Conservation (phyloP, 2,113 vertebrate genomes). For the Eclectus roratus region DNA sequence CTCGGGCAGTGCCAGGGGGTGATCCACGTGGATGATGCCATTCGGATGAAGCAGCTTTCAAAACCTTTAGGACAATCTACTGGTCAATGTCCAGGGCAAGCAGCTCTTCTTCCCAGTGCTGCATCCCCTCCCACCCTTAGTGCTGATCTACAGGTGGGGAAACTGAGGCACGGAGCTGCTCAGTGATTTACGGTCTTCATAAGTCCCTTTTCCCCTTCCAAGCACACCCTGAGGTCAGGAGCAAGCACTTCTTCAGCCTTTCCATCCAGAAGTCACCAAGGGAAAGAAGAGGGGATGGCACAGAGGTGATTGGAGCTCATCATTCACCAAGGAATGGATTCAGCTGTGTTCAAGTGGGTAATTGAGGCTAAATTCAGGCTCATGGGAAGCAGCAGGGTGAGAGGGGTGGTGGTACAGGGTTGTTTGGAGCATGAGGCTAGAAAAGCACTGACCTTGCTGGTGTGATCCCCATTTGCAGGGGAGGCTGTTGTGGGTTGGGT, state of each 20-base stretch:
- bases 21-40: constrained; percentile 1
- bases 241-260: not conserved
- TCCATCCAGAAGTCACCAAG: not conserved
- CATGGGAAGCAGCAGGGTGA: not conserved
- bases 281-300: not conserved
- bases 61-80: not conserved
- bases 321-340: not conserved
- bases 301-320: not conserved
- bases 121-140: not conserved
- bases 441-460: not conserved
- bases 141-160: not conserved
- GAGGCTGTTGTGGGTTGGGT: fast-evolving
- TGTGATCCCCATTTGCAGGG: not conserved
- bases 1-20: not conserved
- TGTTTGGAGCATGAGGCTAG: not conserved
- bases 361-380: not conserved
- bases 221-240: not conserved
- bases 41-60: not conserved
- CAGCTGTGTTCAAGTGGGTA: not conserved
- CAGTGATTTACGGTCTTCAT: fast-evolving
- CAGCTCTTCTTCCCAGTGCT: not conserved
- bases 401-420: not conserved
- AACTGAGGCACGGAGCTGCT: not conserved
- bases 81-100: not conserved
- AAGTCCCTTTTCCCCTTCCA: not conserved